These are phyloP conservation scores for Glareola pratincola DNA, from an alignment of 2,113 vertebrate genomes.

Conservation along the genomic window DNA sequence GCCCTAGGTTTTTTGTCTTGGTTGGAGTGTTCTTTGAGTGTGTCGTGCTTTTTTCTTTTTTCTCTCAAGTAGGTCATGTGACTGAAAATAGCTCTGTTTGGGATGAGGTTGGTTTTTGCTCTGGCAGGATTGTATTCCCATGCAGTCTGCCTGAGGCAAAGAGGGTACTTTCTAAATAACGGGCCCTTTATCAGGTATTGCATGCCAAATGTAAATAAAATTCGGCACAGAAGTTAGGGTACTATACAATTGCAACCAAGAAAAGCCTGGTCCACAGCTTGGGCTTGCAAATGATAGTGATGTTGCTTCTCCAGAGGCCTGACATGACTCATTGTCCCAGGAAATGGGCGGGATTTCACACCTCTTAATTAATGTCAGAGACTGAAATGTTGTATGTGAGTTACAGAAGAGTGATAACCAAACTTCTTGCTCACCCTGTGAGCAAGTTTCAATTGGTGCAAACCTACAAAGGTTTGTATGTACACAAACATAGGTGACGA, in stretches of 20 bases:
- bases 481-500: neutral
- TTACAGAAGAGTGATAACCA: neutral
- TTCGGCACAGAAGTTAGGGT: neutral
- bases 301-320: neutral
- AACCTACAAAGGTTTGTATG: neutral
- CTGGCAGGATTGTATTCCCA: neutral
- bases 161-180: neutral
- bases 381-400: neutral
- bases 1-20: neutral
- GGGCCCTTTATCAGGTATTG: neutral
- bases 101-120: accelerated
- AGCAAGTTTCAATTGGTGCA: neutral
- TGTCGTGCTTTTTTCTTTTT: neutral
- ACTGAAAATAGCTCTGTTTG: neutral
- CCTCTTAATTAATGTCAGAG: neutral
- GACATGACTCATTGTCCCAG: neutral
- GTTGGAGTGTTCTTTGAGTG: neutral
- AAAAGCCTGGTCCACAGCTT: neutral
- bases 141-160: neutral
- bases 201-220: neutral
- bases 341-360: neutral
- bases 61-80: neutral
- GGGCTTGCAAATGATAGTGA: neutral
- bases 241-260: neutral
- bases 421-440: neutral